phyloP scores from a whole-genome alignment of 2,888 invertebrate genomes.

The Graphium colonna region DNA sequence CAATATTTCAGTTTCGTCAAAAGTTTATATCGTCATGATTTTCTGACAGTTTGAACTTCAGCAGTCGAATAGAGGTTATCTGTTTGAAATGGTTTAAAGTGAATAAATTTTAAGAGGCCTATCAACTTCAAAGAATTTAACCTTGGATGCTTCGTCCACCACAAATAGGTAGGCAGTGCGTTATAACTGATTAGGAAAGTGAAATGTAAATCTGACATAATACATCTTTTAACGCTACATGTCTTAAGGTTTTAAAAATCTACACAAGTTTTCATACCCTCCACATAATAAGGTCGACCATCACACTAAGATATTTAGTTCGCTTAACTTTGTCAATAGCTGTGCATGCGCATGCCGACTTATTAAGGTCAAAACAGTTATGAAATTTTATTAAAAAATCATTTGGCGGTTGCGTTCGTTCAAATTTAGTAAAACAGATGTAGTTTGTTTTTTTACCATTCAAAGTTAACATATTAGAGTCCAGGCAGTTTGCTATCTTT shows the following conservation, averaged over 20 bases:
- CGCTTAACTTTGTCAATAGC: too few species aligned
- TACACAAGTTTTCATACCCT: constrained; percentile 4
- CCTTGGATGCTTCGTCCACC: constrained; percentile 7
- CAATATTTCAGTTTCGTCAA: too few species aligned
- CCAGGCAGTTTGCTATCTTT: too few species aligned
- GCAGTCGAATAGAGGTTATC: not conserved
- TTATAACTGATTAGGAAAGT: constrained; percentile 4
- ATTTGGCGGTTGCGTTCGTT: not conserved
- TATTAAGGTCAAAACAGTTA: not conserved
- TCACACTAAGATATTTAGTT: constrained; percentile 10
- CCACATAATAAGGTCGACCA: not conserved
- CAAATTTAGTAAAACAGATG: constrained; percentile 2
- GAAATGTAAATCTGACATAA: not conserved
- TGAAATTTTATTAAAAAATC: constrained; percentile 8
- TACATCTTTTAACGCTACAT: not conserved
- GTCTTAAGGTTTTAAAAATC: constrained; percentile 5
- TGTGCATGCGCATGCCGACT: too few species aligned
- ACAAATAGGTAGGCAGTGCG: constrained; percentile 2
- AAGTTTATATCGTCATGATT: too few species aligned
- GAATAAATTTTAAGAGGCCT: constrained; percentile 2
- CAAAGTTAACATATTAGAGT: too few species aligned
- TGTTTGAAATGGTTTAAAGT: constrained; percentile 7
- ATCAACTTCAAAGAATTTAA: constrained; percentile 3
- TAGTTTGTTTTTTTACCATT: too few species aligned
- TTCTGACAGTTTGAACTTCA: not conserved